A percentile compares a stretch with the other conserved stretches of the same genome.
Evolutionary conservation across 1,140 invertebrate species (phyloP).

Genomic region (Parapsyche elsis): DNA sequence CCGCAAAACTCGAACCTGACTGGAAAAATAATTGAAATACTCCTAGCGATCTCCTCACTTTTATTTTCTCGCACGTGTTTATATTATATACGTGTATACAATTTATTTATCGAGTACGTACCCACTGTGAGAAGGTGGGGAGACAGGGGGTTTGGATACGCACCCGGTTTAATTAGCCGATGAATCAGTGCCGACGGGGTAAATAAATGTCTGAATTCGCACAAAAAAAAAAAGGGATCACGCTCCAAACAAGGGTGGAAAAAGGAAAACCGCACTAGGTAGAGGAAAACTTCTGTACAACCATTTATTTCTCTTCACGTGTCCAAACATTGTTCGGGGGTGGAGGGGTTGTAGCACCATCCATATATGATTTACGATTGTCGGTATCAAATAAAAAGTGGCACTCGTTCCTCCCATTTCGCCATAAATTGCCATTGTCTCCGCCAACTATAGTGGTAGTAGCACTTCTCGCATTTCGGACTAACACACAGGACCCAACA

Average conservation of each 20-base stretch:
- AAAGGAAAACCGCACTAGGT: too few relatives aligned
- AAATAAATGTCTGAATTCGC: constrained; percentile 4
- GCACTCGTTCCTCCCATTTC: constrained; percentile 43
- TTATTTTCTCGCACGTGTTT: background rate
- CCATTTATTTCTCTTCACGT: background rate
- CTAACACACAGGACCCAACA: background rate
- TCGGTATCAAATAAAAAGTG: constrained; percentile 54
- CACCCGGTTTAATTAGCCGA: background rate
- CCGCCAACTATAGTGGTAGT: constrained; percentile 42
- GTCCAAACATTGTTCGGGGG: constrained; percentile 47
- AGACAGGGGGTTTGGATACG: too few relatives aligned
- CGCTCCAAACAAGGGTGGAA: too few relatives aligned
- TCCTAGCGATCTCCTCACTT: background rate
- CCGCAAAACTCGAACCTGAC: constrained; percentile 3
- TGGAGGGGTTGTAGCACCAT: constrained; percentile 27
- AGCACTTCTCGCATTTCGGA: background rate
- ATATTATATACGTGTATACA: too few relatives aligned
- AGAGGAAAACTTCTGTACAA: background rate
- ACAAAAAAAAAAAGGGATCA: background rate
- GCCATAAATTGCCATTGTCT: constrained; percentile 55
- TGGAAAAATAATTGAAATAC: background rate
- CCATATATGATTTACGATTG: constrained; percentile 51
- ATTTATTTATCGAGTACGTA: too few relatives aligned
- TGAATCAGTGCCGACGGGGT: background rate
- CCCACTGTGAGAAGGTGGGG: too few relatives aligned